phyloP scores from a whole-genome alignment of 2,888 invertebrate species.

The Drosophila histrio region DNA sequence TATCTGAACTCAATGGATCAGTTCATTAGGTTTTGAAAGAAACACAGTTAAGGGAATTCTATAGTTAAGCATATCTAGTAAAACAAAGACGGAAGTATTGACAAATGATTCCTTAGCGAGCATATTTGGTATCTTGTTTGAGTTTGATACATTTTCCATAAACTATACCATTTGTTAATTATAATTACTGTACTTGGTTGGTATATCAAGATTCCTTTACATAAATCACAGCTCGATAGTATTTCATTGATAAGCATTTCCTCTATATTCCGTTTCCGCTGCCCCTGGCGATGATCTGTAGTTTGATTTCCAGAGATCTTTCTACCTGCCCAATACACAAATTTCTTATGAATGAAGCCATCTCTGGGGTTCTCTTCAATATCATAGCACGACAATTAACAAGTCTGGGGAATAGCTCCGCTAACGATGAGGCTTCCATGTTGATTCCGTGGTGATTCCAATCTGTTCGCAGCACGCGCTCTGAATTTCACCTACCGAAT shows the following conservation, averaged over 20 bases:
- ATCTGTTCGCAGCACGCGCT: conserved; percentile 63
- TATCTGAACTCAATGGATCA: conserved; percentile 1
- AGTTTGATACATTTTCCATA: background rate
- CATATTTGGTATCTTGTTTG: too few relatives aligned
- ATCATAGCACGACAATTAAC: conserved; percentile 47
- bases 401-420: conserved; percentile 29
- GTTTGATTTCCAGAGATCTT: background rate
- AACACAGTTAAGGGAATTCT: background rate
- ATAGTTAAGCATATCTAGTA: background rate
- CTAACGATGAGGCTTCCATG: conserved; percentile 2
- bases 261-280: conserved; percentile 61
- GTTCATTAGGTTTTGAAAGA: background rate
- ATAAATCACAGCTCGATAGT: background rate
- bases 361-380: conserved; percentile 21
- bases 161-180: background rate
- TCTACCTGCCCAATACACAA: conserved; percentile 41
- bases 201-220: conserved; percentile 2
- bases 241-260: conserved; percentile 32
- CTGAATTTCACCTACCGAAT: conserved; percentile 42
- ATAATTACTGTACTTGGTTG: background rate
- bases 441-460: conserved; percentile 28
- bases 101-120: background rate
- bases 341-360: conserved; percentile 67
- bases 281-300: conserved; percentile 30
- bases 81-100: background rate